phyloP scores from a whole-genome alignment of 2,797 vertebrate genomes.

The Acropternis orthonyx region DNA sequence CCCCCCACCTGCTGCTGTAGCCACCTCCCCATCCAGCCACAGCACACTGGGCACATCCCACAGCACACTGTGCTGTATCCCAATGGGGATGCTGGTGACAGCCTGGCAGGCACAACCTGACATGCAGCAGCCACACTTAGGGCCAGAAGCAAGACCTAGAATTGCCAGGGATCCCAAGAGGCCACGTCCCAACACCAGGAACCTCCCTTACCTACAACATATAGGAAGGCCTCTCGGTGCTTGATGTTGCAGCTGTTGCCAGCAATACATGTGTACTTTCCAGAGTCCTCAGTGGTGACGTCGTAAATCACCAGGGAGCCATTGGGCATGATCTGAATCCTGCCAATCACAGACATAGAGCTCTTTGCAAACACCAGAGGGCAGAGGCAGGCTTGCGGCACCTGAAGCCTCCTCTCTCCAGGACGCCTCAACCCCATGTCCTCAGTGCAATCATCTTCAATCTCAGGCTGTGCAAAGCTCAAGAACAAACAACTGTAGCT shows the following conservation, averaged over 20 bases:
- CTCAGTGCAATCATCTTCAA: background rate
- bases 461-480: background rate
- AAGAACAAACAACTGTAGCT: background rate
- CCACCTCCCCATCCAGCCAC: background rate
- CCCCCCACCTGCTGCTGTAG: fast-evolving
- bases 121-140: background rate
- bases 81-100: fast-evolving
- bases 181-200: fast-evolving
- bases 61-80: background rate
- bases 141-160: background rate
- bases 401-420: background rate
- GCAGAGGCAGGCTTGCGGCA: background rate
- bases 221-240: conserved; percentile 86
- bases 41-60: fast-evolving
- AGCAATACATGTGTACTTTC: conserved; percentile 92
- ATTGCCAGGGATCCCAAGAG: background rate
- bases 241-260: conserved; percentile 97
- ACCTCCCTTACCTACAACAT: conserved; percentile 88
- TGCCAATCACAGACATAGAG: conserved; percentile 66
- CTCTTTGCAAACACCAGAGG: background rate
- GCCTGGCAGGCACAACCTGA: background rate
- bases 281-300: conserved; percentile 89
- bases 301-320: conserved; percentile 90
- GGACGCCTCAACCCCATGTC: background rate
- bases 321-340: conserved; percentile 94